Evolutionary conservation across 2,113 vertebrate species (phyloP).

Genomic region (Machaerirhynchus nigripectus): DNA sequence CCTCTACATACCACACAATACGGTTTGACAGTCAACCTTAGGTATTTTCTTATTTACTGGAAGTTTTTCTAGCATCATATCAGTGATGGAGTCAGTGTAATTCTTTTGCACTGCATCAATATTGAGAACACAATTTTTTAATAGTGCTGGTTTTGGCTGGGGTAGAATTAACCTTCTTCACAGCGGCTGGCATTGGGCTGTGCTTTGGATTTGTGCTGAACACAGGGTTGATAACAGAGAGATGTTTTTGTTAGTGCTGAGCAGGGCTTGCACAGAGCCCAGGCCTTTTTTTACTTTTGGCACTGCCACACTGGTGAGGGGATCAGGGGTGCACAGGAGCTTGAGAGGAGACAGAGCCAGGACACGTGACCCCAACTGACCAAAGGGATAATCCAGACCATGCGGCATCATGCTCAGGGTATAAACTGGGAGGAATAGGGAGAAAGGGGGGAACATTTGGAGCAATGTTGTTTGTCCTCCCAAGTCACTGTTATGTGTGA

Average conservation of each 20-base stretch:
- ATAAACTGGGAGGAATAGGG: neutral
- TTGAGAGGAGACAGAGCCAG: neutral
- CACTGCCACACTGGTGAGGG: neutral
- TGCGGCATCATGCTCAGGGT: neutral
- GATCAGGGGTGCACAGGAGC: too few relatives aligned
- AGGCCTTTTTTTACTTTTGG: neutral
- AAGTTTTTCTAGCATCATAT: neutral
- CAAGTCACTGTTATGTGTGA: neutral
- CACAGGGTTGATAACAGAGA: neutral
- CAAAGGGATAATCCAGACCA: neutral
- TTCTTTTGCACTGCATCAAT: slow-evolving; percentile 23
- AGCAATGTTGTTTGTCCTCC: neutral
- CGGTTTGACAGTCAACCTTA: neutral
- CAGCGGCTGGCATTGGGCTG: neutral
- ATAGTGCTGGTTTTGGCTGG: neutral
- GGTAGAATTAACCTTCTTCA: neutral
- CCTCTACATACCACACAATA: neutral
- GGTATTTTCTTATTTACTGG: neutral
- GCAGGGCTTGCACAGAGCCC: neutral
- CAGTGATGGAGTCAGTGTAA: slow-evolving; percentile 11
- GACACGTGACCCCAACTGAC: neutral
- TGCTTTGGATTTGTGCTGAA: neutral
- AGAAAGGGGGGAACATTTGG: neutral
- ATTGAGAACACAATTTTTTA: slow-evolving; percentile 58
- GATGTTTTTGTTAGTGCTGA: neutral